Evolutionary conservation across 2,113 vertebrate genomes (phyloP).

Genomic region (Numenius arquata): DNA sequence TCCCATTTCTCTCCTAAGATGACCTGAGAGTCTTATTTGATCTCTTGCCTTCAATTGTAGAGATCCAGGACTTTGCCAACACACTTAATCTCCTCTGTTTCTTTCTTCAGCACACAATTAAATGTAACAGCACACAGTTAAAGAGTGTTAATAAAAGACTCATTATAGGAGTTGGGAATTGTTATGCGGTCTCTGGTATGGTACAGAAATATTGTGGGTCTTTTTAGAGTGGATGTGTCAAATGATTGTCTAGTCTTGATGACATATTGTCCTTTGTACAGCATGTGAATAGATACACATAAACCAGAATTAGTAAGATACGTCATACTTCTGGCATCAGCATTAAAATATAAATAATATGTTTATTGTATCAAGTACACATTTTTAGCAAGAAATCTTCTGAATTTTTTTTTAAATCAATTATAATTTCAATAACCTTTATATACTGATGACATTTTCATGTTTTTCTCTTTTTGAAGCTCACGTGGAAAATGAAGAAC

Average conservation of each 20-base stretch:
- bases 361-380: background rate
- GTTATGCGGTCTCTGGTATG: background rate
- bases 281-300: background rate
- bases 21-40: background rate
- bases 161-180: background rate
- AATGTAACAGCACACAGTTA: background rate
- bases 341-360: background rate
- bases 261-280: background rate
- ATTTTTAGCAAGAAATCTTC: background rate
- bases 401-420: background rate
- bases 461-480: conserved; percentile 76
- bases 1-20: background rate
- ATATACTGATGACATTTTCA: background rate
- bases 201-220: background rate
- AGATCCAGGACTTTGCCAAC: background rate
- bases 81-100: background rate
- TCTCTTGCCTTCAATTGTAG: background rate
- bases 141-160: background rate
- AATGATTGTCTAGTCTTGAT: background rate
- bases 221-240: background rate
- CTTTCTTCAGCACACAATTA: background rate
- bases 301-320: background rate
- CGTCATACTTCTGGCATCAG: background rate
- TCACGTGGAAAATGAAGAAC: conserved; percentile 97
- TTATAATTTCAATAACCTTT: background rate